phyloP scores from a whole-genome alignment of 1,140 invertebrate genomes.

The Calliopsis andreniformis region DNA sequence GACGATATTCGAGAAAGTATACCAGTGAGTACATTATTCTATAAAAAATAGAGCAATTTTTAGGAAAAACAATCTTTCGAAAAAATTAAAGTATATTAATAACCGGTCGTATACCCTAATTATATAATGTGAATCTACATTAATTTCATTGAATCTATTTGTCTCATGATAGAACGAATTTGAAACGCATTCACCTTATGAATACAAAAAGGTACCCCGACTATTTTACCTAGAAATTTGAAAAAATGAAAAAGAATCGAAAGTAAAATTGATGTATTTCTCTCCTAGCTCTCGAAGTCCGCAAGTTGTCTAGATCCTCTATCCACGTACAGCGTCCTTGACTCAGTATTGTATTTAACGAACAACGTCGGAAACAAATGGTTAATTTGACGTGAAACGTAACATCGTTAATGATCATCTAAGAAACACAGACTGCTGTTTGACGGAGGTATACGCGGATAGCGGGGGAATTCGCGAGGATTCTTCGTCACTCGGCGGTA shows the following conservation, averaged over 20 bases:
- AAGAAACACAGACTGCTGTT: constrained; percentile 36
- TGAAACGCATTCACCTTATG: no score
- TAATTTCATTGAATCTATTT: no score
- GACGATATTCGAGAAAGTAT: background rate
- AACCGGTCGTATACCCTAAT: no score
- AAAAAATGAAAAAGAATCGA: no score
- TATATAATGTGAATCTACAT: no score
- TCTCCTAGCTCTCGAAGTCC: constrained; percentile 10
- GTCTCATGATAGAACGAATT: no score
- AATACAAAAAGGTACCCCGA: no score
- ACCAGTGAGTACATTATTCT: background rate
- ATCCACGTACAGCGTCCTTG: constrained; percentile 13
- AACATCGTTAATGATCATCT: constrained; percentile 20
- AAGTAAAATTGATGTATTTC: no score
- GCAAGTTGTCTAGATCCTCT: background rate
- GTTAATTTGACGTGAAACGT: constrained; percentile 27
- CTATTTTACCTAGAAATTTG: no score
- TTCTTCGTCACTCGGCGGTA: constrained; percentile 21
- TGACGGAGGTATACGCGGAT: constrained; percentile 14
- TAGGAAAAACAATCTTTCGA: no score
- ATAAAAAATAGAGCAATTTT: no score
- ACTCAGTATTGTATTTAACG: constrained; percentile 36
- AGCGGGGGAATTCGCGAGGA: background rate
- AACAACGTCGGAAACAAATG: constrained; percentile 47
- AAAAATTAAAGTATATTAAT: no score